Conservation (phyloP, 2,113 vertebrate species). For the Neolamprologus toae region DNA sequence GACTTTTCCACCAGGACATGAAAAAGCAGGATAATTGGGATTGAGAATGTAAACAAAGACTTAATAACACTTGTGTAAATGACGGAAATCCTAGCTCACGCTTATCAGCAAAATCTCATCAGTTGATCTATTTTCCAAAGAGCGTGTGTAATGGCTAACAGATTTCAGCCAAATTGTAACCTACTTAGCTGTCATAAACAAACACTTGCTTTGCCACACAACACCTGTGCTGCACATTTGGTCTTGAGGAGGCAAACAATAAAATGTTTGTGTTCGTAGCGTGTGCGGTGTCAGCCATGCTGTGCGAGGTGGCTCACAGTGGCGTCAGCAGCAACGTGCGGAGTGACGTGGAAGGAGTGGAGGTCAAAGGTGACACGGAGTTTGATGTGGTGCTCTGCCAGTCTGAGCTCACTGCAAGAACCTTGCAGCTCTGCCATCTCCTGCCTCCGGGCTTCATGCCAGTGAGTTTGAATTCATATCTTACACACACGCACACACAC, state of each 20-base stretch:
- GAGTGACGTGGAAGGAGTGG: slow-evolving; percentile 14
- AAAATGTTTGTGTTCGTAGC: slow-evolving; percentile 56
- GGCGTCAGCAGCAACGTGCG: slow-evolving; percentile 33
- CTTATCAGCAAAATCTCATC: background rate
- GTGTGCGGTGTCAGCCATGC: slow-evolving; percentile 79
- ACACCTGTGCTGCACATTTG: background rate
- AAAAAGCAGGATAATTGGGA: slow-evolving; percentile 5
- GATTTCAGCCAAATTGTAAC: background rate
- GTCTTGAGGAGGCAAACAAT: background rate
- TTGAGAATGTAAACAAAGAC: background rate
- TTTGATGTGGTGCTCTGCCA: slow-evolving; percentile 73
- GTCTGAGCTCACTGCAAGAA: slow-evolving; percentile 73
- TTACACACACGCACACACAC: background rate
- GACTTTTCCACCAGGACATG: slow-evolving; percentile 4
- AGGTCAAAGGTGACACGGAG: slow-evolving; percentile 50
- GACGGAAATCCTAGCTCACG: background rate
- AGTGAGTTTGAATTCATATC: slow-evolving; percentile 66
- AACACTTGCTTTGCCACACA: background rate
- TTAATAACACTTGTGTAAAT: background rate
- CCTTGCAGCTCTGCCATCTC: slow-evolving; percentile 78
- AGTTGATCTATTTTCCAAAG: background rate
- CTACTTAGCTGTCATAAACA: background rate
- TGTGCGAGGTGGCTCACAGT: slow-evolving; percentile 68
- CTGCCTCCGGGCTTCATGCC: slow-evolving; percentile 78
- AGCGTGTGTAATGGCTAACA: background rate